phyloP scores from a whole-genome alignment of 2,113 vertebrate genomes.

The Poecilia latipinna region DNA sequence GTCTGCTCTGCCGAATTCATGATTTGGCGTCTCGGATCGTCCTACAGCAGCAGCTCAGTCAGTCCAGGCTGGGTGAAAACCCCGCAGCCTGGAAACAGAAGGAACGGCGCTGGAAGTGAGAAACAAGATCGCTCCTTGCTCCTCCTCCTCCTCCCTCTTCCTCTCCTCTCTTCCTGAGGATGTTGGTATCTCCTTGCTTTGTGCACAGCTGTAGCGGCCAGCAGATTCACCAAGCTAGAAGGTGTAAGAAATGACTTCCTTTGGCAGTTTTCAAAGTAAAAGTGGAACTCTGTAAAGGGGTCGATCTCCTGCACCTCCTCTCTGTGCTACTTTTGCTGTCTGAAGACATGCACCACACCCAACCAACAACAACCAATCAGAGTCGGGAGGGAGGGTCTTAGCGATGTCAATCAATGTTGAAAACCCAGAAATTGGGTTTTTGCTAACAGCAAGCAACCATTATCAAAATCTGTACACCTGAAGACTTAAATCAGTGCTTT shows the following conservation, averaged over 20 bases:
- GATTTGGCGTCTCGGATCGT: constrained; percentile 23
- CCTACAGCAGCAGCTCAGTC: constrained; percentile 30
- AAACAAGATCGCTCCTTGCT: constrained; percentile 26
- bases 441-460: too few species aligned
- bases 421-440: too few species aligned
- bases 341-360: too few species aligned
- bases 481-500: not conserved
- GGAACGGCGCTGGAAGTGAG: constrained; percentile 22
- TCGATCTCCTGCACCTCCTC: too few species aligned
- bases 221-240: not conserved
- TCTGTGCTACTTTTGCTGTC: too few species aligned
- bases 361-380: too few species aligned
- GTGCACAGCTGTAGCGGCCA: constrained; percentile 37
- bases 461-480: too few species aligned
- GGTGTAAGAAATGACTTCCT: constrained; percentile 1
- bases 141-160: not conserved
- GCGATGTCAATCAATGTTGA: too few species aligned
- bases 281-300: not conserved
- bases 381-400: too few species aligned
- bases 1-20: constrained; percentile 95
- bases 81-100: not conserved
- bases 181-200: constrained; percentile 36
- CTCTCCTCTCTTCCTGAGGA: constrained; percentile 30
- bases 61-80: not conserved
- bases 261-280: constrained; percentile 15